These are phyloP conservation scores for Brienomyrus brachyistius DNA, from an alignment of 2,113 vertebrate genomes.

Conservation along the genomic window DNA sequence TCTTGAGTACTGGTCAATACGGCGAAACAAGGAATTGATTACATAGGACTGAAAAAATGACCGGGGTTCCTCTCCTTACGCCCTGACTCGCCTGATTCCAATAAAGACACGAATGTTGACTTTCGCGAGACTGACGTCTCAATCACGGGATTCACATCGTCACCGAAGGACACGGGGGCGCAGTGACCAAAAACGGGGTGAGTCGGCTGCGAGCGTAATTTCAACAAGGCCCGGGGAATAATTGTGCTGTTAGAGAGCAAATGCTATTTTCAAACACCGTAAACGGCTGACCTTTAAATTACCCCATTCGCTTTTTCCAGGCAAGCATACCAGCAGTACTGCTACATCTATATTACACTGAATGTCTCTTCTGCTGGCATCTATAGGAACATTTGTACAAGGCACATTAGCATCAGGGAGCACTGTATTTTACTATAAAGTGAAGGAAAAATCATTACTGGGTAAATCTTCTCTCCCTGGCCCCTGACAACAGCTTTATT, in stretches of 20 bases:
- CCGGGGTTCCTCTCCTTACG: neutral
- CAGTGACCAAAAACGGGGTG: neutral
- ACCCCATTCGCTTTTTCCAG: neutral
- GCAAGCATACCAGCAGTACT: neutral
- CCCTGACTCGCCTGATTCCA: neutral
- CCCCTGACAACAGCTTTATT: conserved; percentile 10
- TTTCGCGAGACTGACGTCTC: neutral
- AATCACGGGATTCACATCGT: neutral
- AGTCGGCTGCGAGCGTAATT: neutral
- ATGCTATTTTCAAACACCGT: conserved; percentile 4
- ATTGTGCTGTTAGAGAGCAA: conserved; percentile 8
- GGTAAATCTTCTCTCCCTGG: neutral
- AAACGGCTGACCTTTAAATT: conserved; percentile 7
- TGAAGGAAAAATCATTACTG: conserved; percentile 10
- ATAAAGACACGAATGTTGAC: neutral
- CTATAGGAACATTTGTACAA: neutral
- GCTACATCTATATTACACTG: neutral
- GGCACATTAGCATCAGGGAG: neutral
- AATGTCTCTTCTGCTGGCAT: neutral
- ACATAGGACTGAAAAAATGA: neutral
- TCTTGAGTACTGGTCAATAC: neutral
- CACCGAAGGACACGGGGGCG: neutral
- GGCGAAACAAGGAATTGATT: neutral
- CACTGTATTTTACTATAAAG: neutral
- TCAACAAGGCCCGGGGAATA: neutral